Conservation (phyloP, 2,113 vertebrate species). For the Rhabdornis inornatus region DNA sequence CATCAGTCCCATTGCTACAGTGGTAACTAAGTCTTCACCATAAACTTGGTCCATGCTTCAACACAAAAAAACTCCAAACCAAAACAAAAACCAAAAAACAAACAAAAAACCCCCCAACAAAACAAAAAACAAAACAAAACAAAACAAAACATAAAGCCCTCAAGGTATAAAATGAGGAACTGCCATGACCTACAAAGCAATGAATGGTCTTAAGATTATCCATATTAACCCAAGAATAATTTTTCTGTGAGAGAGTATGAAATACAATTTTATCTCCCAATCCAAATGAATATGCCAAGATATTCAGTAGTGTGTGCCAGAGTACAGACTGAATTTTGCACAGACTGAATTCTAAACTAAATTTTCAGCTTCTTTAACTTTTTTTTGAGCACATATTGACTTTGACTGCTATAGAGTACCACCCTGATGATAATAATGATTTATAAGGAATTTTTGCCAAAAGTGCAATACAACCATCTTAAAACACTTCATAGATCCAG, state of each 20-base stretch:
- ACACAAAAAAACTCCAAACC: background rate
- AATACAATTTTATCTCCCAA: background rate
- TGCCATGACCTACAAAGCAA: background rate
- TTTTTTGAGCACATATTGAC: background rate
- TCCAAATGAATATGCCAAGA: background rate
- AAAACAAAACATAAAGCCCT: too few species aligned
- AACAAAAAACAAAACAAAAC: too few species aligned
- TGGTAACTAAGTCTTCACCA: background rate
- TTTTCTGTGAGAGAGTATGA: background rate
- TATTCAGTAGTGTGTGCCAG: background rate
- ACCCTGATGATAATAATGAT: background rate
- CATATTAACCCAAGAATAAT: background rate
- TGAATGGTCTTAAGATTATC: background rate
- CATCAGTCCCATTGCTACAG: background rate
- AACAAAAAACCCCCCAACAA: background rate
- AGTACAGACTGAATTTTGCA: background rate
- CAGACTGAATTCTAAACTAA: background rate
- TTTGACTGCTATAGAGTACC: background rate
- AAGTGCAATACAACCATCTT: background rate
- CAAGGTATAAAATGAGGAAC: background rate
- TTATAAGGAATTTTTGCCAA: background rate
- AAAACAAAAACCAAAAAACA: background rate
- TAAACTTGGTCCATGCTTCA: background rate
- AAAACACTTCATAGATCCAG: background rate
- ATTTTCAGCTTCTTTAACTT: background rate